Conservation (phyloP, 64 coral and sea anemone genomes). For the Montipora cactus region DNA sequence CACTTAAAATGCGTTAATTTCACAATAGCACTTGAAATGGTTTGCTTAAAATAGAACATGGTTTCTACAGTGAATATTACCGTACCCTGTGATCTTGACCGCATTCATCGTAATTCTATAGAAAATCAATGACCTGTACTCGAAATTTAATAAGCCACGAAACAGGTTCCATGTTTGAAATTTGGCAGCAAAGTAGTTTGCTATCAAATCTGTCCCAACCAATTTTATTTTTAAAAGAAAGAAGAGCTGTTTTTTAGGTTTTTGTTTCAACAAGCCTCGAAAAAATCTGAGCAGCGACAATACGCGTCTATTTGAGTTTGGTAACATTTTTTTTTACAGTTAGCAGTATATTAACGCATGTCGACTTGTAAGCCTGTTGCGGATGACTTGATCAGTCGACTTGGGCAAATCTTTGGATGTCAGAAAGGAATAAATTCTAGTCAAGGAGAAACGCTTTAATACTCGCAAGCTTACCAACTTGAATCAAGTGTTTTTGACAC, state of each 20-base stretch:
- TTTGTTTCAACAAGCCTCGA: background rate
- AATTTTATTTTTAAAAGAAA: background rate
- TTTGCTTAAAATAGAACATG: slow-evolving; percentile 1
- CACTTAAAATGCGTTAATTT: slow-evolving; percentile 43
- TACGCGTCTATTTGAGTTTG: no score
- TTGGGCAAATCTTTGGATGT: background rate
- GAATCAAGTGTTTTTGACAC: slow-evolving; percentile 46
- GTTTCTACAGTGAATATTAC: background rate
- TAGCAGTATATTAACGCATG: no score
- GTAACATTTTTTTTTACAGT: background rate
- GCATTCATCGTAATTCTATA: slow-evolving; percentile 8
- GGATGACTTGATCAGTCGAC: background rate
- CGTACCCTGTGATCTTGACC: background rate
- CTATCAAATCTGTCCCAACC: background rate
- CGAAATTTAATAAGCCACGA: background rate
- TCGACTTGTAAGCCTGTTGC: background rate
- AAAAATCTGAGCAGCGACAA: background rate
- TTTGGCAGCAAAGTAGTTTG: background rate
- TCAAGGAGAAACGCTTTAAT: slow-evolving; percentile 22
- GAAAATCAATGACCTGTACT: background rate
- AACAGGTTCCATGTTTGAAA: background rate
- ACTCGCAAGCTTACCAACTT: slow-evolving; percentile 30
- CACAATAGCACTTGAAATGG: slow-evolving; percentile 49
- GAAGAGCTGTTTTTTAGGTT: no score
- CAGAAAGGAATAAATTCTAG: background rate